These are phyloP conservation scores for Trichomycterus rosablanca DNA, from an alignment of 2,113 vertebrate genomes.

Conservation along the genomic window DNA sequence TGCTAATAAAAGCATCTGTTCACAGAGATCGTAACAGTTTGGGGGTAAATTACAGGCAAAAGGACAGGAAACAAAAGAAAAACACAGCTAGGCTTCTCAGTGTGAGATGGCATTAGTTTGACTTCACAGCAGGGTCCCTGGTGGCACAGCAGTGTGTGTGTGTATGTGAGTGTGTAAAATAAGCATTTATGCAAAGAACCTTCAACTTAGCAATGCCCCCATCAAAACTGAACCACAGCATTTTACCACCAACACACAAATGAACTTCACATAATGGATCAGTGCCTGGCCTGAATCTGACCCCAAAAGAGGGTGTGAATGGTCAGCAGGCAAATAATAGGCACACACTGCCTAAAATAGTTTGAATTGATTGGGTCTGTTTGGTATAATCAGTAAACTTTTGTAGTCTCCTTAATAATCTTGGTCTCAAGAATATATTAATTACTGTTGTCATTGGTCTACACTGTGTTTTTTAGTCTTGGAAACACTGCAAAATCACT, in stretches of 20 bases:
- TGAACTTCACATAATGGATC: conserved; percentile 59
- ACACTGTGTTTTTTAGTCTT: too few relatives aligned
- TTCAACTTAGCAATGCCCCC: neutral
- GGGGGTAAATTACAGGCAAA: conserved; percentile 15
- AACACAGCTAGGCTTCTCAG: conserved; percentile 4
- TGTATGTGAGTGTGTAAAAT: conserved; percentile 30
- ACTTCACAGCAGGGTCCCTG: conserved; percentile 42
- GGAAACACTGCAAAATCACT: too few relatives aligned
- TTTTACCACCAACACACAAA: conserved; percentile 53
- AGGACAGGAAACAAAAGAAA: conserved; percentile 26
- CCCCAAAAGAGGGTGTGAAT: conserved; percentile 63
- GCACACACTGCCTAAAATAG: conserved; percentile 23
- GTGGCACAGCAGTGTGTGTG: conserved; percentile 21
- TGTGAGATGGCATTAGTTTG: conserved; percentile 33
- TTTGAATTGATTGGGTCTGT: too few relatives aligned
- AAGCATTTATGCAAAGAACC: conserved; percentile 35
- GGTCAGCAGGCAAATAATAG: conserved; percentile 60
- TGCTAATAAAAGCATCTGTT: neutral
- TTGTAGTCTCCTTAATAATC: too few relatives aligned
- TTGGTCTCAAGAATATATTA: too few relatives aligned
- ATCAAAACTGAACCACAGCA: conserved; percentile 22
- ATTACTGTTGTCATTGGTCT: too few relatives aligned
- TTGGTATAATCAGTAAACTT: too few relatives aligned
- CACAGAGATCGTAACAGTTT: conserved; percentile 13
- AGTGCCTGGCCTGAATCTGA: conserved; percentile 61